Evolutionary conservation across 2,797 vertebrate species (phyloP).

Genomic region (Carcharodon carcharias): DNA sequence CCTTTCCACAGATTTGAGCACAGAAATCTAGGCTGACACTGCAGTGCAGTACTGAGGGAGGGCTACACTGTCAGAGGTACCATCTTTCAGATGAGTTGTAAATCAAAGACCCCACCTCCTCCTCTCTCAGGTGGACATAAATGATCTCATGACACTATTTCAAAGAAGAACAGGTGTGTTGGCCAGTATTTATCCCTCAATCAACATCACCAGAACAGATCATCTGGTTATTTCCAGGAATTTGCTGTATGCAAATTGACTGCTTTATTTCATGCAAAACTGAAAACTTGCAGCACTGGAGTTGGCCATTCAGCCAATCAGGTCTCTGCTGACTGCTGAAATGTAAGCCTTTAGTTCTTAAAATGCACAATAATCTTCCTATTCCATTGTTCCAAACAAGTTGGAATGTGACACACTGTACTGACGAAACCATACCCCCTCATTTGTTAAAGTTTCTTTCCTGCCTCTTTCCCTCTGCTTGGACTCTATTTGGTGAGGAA

Average conservation of each 20-base stretch:
- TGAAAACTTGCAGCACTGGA: neutral
- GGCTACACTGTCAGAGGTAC: neutral
- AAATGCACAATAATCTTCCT: neutral
- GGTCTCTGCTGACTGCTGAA: neutral
- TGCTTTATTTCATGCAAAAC: neutral
- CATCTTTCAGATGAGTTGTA: neutral
- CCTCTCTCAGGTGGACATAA: neutral
- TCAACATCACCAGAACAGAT: neutral
- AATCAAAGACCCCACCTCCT: neutral
- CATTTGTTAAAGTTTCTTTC: neutral
- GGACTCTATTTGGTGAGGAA: neutral
- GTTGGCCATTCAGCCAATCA: neutral
- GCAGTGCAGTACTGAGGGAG: neutral
- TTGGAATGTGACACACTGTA: too few species aligned
- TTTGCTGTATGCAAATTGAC: neutral
- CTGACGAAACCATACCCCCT: neutral
- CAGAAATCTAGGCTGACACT: neutral
- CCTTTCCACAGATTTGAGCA: neutral
- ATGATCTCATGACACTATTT: neutral
- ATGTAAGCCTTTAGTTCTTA: slow-evolving; percentile 17
- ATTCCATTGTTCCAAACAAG: too few species aligned
- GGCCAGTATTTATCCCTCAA: neutral
- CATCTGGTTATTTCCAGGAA: neutral
- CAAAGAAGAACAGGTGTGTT: neutral
- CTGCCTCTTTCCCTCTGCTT: neutral